Percentiles rank a stretch among this genome's conserved stretches.
Evolutionary conservation across 2,797 vertebrate species (phyloP).

Genomic region (Pelochelys cantorii): DNA sequence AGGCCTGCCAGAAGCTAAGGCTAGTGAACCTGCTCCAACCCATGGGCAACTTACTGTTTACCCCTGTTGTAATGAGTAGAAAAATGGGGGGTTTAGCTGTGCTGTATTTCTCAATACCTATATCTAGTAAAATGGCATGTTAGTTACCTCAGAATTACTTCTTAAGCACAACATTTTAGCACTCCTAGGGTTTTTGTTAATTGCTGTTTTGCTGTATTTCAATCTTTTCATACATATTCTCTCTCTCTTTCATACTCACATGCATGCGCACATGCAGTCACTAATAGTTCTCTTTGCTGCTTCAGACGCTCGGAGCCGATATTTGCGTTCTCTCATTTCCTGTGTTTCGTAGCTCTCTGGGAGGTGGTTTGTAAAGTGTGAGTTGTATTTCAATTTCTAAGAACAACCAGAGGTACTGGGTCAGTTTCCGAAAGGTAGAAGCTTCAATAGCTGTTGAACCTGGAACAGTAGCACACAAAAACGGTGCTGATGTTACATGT

Average conservation of each 20-base stretch:
- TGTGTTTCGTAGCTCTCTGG: neutral
- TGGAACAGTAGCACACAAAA: neutral
- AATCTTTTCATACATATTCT: neutral
- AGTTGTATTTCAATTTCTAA: neutral
- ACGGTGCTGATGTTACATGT: fast-evolving
- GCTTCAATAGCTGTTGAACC: neutral
- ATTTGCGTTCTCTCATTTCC: constrained; percentile 41
- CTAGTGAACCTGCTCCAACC: too few relatives aligned
- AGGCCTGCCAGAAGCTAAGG: too few relatives aligned
- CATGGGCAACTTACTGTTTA: too few relatives aligned
- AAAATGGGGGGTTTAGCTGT: neutral
- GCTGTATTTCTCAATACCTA: neutral
- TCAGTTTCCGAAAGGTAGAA: neutral
- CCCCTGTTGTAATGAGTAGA: neutral
- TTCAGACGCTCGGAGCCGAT: constrained; percentile 48
- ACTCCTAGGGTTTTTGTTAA: neutral
- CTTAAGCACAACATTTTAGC: neutral
- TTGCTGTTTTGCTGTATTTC: neutral
- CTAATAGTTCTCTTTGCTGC: neutral
- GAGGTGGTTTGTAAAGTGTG: neutral
- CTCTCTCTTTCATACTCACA: too few relatives aligned
- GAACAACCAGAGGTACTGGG: neutral
- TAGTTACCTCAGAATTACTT: neutral
- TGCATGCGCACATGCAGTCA: too few relatives aligned
- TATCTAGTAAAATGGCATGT: neutral